A percentile compares a stretch with the other conserved stretches of the same genome.
Evolutionary conservation across 2,113 vertebrate species (phyloP).

Genomic region (Etheostoma cragini): DNA sequence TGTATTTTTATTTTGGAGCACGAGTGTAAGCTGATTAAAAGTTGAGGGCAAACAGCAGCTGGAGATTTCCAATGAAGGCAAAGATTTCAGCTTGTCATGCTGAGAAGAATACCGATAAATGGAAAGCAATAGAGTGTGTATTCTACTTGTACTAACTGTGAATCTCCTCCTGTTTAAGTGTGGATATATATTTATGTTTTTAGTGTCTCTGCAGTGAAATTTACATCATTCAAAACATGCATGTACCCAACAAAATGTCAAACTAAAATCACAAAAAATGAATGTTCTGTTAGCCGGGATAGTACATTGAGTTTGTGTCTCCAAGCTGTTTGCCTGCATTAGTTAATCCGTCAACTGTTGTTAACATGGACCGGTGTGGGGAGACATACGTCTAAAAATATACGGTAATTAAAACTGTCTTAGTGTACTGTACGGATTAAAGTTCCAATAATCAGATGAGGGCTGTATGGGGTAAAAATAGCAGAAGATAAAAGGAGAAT

Average conservation of each 20-base stretch:
- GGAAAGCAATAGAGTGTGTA: neutral
- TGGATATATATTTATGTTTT: neutral
- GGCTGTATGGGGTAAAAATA: no score
- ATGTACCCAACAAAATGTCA: neutral
- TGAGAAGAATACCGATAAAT: slow-evolving; percentile 18
- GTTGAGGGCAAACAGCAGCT: slow-evolving; percentile 2
- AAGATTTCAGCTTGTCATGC: slow-evolving; percentile 20
- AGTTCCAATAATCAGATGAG: neutral
- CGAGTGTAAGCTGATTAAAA: slow-evolving; percentile 12
- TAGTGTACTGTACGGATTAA: neutral
- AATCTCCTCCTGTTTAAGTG: neutral
- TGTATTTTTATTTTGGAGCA: neutral
- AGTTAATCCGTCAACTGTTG: neutral
- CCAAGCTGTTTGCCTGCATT: neutral
- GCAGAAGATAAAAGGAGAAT: no score
- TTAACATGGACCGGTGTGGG: neutral
- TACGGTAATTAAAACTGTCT: neutral
- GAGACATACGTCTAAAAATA: neutral
- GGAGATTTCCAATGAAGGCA: slow-evolving; percentile 16
- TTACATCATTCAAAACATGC: neutral
- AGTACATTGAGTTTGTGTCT: neutral
- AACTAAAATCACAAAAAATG: neutral
- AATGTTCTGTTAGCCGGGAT: neutral
- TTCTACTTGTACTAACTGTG: neutral
- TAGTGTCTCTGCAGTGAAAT: neutral